A percentile compares a stretch with the other conserved stretches of the same genome.
Conservation (phyloP, 2,797 vertebrate genomes). For the Xenentodon cancila region DNA sequence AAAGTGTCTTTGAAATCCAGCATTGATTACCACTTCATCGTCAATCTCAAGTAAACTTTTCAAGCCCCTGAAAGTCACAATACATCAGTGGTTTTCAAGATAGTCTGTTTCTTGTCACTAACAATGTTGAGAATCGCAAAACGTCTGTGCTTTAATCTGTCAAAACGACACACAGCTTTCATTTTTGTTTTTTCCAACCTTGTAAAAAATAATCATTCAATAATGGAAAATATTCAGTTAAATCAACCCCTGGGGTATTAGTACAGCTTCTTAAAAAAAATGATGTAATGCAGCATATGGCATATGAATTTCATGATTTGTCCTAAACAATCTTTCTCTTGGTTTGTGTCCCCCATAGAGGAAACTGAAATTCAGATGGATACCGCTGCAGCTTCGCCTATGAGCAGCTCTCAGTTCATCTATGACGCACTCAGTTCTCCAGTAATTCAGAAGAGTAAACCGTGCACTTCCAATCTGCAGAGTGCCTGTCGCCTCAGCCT, state of each 20-base stretch:
- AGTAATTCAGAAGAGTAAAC: constrained; percentile 81
- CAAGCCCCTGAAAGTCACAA: not conserved
- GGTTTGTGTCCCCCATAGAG: constrained; percentile 68
- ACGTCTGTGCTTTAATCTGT: no score
- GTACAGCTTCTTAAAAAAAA: no score
- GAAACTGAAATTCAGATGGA: constrained; percentile 72
- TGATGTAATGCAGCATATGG: not conserved
- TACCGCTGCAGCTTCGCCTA: constrained; percentile 31
- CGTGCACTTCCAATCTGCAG: constrained; percentile 91
- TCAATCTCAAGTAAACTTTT: not conserved
- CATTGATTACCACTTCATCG: not conserved
- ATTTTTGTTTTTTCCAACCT: no score
- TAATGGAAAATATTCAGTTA: no score
- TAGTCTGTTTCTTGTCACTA: no score
- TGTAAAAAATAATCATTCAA: no score
- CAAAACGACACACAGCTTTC: no score
- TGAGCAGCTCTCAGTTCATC: constrained; percentile 60
- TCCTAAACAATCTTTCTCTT: constrained; percentile 1
- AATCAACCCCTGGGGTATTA: no score
- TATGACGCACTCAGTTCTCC: constrained; percentile 73
- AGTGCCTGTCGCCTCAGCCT: constrained; percentile 92
- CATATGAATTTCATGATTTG: not conserved
- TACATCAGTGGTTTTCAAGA: no score
- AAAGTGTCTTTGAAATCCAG: not conserved
- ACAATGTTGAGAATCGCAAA: no score